phyloP scores from a whole-genome alignment of 2,797 vertebrate species.

The Rhinoraja longicauda region DNA sequence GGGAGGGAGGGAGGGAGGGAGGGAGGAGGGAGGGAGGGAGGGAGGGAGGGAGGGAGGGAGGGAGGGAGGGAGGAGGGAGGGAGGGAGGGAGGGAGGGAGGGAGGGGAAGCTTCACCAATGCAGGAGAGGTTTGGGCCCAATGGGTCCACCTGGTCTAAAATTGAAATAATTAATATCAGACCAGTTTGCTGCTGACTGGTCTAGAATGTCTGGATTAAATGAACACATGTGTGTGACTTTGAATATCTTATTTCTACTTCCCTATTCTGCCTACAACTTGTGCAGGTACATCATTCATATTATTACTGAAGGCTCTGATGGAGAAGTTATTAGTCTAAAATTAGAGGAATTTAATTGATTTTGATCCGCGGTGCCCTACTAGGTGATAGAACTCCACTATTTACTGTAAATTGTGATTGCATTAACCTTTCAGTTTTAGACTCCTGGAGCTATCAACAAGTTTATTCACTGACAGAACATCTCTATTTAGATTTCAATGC shows the following conservation, averaged over 20 bases:
- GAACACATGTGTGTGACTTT: neutral
- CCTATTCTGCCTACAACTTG: neutral
- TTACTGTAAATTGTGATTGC: neutral
- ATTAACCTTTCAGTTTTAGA: neutral
- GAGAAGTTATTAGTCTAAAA: neutral
- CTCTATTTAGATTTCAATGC: neutral
- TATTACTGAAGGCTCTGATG: neutral
- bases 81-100: no score
- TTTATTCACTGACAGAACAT: neutral
- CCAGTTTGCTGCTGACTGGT: neutral
- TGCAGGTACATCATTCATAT: neutral
- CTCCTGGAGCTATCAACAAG: neutral
- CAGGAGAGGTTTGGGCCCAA: no score
- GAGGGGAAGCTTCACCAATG: no score
- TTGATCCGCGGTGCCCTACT: neutral
- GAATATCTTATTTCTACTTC: neutral
- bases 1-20: no score
- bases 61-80: no score
- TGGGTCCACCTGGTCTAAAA: no score
- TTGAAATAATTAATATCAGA: neutral
- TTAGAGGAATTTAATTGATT: neutral
- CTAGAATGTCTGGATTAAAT: neutral
- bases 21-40: no score
- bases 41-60: no score
- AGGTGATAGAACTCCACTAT: neutral